phyloP scores from a whole-genome alignment of 2,888 invertebrate species.

The Sceliomorpha sp. region DNA sequence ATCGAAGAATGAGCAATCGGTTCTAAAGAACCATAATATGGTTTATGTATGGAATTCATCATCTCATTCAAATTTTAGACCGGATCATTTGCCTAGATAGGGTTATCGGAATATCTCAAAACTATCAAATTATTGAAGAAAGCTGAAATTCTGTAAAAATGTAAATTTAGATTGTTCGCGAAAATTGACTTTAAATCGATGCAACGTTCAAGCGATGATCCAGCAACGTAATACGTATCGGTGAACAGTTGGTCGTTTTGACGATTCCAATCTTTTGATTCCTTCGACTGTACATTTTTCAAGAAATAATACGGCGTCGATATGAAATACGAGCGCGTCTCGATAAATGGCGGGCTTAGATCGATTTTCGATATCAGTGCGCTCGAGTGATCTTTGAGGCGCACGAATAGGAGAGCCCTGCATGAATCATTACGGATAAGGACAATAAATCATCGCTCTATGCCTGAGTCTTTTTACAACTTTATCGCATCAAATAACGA shows the following conservation, averaged over 20 bases:
- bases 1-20: no score
- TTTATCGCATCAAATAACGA: conserved; percentile 54
- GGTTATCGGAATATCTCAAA: no score
- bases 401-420: conserved; percentile 42
- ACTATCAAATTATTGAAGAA: no score
- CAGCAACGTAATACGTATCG: not conserved
- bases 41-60: no score
- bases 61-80: no score
- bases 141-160: no score
- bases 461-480: conserved; percentile 53
- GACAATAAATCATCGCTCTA: conserved; percentile 57
- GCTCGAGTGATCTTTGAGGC: conserved; percentile 58
- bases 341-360: conserved; percentile 58
- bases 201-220: no score
- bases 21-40: no score
- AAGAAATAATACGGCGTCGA: conserved; percentile 53
- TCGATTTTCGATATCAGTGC: conserved; percentile 58
- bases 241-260: not conserved
- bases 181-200: no score
- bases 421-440: conserved; percentile 58
- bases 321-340: conserved; percentile 57
- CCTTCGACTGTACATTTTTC: conserved; percentile 44
- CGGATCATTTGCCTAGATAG: no score
- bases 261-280: conserved; percentile 28
- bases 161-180: no score